Evolutionary conservation across 2,888 invertebrate genomes (phyloP).

Genomic region (Cyclophora albipunctata): DNA sequence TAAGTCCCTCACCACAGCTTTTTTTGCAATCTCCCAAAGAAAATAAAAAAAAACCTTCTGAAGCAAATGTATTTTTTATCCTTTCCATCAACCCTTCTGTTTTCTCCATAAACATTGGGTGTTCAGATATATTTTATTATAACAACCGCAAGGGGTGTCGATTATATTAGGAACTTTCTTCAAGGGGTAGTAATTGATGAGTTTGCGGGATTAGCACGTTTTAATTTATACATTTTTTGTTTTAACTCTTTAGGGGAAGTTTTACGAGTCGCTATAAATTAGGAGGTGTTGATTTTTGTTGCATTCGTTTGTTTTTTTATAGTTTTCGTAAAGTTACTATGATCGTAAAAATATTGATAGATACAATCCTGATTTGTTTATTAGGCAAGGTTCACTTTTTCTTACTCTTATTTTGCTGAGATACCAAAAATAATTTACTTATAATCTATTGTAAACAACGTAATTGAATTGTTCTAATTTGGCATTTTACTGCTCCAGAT

Average conservation of each 20-base stretch:
- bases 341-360: too few species aligned
- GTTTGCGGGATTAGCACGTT: slow-evolving; percentile 46
- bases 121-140: slow-evolving; percentile 31
- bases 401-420: too few species aligned
- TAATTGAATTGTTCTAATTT: too few species aligned
- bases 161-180: slow-evolving; percentile 28
- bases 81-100: slow-evolving; percentile 28
- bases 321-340: too few species aligned
- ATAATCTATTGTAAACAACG: too few species aligned
- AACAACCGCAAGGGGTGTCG: slow-evolving; percentile 32
- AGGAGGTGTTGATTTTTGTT: slow-evolving; percentile 12
- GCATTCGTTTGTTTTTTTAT: neutral
- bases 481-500: too few species aligned
- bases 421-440: too few species aligned
- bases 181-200: slow-evolving; percentile 37
- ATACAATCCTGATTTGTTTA: too few species aligned
- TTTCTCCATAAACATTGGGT: slow-evolving; percentile 27
- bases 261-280: slow-evolving; percentile 27
- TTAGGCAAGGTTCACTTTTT: too few species aligned
- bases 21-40: too few species aligned
- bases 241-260: slow-evolving; percentile 9
- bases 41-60: too few species aligned
- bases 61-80: slow-evolving; percentile 22
- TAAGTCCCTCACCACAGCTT: too few species aligned
- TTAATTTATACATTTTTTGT: slow-evolving; percentile 20